Evolutionary conservation across 2,797 vertebrate genomes (phyloP).

Genomic region (Garrulus glandarius): DNA sequence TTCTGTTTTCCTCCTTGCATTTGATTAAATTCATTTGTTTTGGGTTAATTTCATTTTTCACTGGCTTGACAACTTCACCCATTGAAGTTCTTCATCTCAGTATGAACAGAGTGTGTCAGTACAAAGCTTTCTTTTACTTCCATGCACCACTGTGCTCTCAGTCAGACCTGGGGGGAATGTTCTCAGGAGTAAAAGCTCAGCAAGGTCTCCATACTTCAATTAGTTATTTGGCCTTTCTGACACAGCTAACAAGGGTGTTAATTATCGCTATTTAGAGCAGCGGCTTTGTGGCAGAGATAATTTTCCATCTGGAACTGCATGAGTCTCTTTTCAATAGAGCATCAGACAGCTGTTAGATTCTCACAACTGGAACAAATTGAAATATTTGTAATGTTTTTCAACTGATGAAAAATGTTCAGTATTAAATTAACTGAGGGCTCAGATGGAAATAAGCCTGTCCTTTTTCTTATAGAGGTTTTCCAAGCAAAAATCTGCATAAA

Average conservation of each 20-base stretch:
- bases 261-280: conserved; percentile 39
- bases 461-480: not conserved
- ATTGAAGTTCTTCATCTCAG: conserved; percentile 15
- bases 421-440: not conserved
- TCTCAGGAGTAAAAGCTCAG: conserved; percentile 8
- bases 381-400: conserved; percentile 34
- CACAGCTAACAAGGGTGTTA: conserved; percentile 53
- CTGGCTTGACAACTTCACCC: not conserved
- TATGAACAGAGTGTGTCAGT: not conserved
- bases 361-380: conserved; percentile 48
- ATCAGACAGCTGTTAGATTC: conserved; percentile 42
- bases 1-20: conserved; percentile 28
- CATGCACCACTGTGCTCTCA: not conserved
- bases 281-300: conserved; percentile 43
- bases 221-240: conserved; percentile 56
- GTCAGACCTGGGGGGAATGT: conserved; percentile 20
- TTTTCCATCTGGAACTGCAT: conserved; percentile 49
- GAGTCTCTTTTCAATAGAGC: not conserved
- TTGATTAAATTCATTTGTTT: conserved; percentile 47
- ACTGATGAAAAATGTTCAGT: not conserved
- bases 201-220: conserved; percentile 49
- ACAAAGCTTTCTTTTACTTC: conserved; percentile 39
- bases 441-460: not conserved
- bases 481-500: not conserved
- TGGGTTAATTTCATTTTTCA: conserved; percentile 44